Evolutionary conservation across 1,140 invertebrate genomes (phyloP).

Genomic region (Nasonia vitripennis): DNA sequence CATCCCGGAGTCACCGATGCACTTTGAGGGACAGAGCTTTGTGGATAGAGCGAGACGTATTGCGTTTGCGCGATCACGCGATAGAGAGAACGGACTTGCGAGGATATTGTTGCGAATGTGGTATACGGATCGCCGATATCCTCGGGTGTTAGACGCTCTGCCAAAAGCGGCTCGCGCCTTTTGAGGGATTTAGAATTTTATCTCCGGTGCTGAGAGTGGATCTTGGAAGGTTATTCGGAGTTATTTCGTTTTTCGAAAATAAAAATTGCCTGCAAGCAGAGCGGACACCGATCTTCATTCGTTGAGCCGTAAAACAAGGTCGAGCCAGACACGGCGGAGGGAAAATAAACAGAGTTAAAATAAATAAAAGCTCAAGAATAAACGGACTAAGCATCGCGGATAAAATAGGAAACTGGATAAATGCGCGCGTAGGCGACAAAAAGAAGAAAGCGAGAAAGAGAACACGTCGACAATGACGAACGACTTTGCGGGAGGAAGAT

Average conservation of each 20-base stretch:
- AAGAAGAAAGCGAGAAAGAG: background rate
- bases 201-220: background rate
- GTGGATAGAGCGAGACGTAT: background rate
- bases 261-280: background rate
- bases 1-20: background rate
- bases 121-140: background rate
- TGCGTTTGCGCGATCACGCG: too few relatives aligned
- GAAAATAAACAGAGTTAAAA: background rate
- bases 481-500: background rate
- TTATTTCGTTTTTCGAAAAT: background rate
- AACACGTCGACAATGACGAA: background rate
- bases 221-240: background rate
- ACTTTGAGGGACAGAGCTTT: background rate
- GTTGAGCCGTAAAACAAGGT: background rate
- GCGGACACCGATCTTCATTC: background rate
- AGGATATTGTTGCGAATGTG: background rate
- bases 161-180: background rate
- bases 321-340: background rate
- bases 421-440: background rate
- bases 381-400: background rate
- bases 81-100: too few relatives aligned
- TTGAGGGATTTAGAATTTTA: background rate
- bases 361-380: background rate
- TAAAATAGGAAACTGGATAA: constrained; percentile 1
- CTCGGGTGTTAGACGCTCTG: background rate